These are phyloP conservation scores for Columba guinea DNA, from an alignment of 2,797 vertebrate genomes.

Conservation along the genomic window DNA sequence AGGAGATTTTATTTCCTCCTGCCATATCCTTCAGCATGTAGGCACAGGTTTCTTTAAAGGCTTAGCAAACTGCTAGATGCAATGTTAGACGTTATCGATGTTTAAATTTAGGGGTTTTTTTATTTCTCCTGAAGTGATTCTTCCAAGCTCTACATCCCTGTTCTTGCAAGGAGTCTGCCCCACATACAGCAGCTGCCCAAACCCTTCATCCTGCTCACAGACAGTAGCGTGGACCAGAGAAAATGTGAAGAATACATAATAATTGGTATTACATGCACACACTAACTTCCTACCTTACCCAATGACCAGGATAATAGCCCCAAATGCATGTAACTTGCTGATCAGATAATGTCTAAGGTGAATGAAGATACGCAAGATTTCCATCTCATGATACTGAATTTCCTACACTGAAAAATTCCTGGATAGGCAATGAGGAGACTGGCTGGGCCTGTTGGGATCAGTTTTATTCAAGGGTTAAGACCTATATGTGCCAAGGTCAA, in stretches of 20 bases:
- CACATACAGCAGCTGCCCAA: background rate
- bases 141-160: background rate
- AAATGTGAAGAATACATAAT: background rate
- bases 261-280: background rate
- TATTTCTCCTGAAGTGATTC: background rate
- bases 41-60: background rate
- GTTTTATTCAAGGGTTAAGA: background rate
- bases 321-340: background rate
- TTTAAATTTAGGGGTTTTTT: background rate
- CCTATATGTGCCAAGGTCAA: background rate
- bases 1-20: background rate
- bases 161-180: background rate
- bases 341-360: background rate
- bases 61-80: background rate
- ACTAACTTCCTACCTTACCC: background rate
- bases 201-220: rapidly evolving
- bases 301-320: background rate
- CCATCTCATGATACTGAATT: background rate
- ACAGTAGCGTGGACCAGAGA: background rate
- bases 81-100: background rate
- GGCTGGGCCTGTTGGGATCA: background rate
- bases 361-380: background rate
- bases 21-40: background rate
- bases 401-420: background rate
- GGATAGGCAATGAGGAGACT: background rate